Evolutionary conservation across 2,797 vertebrate species (phyloP), one percentile per base, ranked within the genome.

Genomic region (Helarctos malayanus): DNA sequence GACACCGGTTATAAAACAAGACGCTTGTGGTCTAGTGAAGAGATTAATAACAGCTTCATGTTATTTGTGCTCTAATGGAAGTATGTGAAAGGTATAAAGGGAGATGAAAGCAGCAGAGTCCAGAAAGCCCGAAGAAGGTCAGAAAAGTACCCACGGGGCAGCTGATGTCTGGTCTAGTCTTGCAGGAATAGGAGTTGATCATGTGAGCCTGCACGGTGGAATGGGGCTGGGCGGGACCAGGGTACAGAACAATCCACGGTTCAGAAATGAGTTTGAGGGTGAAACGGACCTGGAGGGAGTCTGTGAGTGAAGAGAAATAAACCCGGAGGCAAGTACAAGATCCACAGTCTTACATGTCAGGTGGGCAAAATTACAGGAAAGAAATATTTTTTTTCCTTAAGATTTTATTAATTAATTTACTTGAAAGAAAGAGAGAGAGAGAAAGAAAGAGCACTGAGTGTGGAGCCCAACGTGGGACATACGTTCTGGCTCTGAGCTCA

Each of bases 251-350:
- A 41, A 41, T 15, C 13, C 29, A 41, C 5, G 14, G 21, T 57
- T 71, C 80, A 61, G 54, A 89, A 69, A 76, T 82, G 79, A 76
- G 15, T 83, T 41, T 76, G 49, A 59, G 41, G 52, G 21, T 57
- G 57, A 82, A 52, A 25, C 11, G 86, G 84, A 41, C 3, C 29
- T 63, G 73, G 54, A 52, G 35, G 13, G 23, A 61, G 8, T 76
- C 45, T 69, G 52, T 78, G 59, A 89, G 25, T 7, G 19, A 83
- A 35, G 57, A 59, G 89, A 81, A 68, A 57, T 52, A 21, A 88
- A 88, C 11, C 49, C 25, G 10, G 57, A 68, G 18, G 32, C 32
- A 79, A 32, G 27, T 41, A 3, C 56, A 81, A 41, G 12, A 41
- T n/a, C 21, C 57, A 75, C 8, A 11, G 23, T 25, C 23, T 41